phyloP scores from a whole-genome alignment of 1,140 invertebrate genomes.

The Drosophila oshimai region DNA sequence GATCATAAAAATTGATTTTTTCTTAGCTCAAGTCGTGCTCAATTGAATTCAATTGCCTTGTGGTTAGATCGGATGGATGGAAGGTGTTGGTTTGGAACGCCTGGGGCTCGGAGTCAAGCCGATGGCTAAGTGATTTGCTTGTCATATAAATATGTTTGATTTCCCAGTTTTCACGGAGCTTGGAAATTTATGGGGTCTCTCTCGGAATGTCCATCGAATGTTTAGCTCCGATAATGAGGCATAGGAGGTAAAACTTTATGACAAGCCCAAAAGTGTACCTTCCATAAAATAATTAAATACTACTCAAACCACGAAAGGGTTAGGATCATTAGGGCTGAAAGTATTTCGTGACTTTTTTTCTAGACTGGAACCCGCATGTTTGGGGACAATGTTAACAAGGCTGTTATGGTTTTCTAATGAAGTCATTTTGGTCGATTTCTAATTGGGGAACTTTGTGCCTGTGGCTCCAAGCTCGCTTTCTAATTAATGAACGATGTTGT shows the following conservation, averaged over 20 bases:
- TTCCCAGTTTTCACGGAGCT: conserved; percentile 16
- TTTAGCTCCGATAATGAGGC: conserved; percentile 32
- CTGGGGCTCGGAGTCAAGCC: conserved; percentile 12
- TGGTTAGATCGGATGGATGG: conserved; percentile 25
- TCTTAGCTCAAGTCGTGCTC: conserved; percentile 57
- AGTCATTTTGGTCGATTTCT: conserved; percentile 70
- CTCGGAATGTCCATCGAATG: conserved; percentile 13
- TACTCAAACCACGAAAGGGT: conserved; percentile 16
- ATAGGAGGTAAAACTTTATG: conserved; percentile 30
- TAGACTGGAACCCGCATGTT: conserved; percentile 49
- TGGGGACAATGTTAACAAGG: conserved; percentile 69
- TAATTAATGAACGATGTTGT: conserved; percentile 75
- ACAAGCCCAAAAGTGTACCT: conserved; percentile 10
- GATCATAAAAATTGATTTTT: conserved; percentile 78
- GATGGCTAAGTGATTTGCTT: conserved; percentile 66
- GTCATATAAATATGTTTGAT: conserved; percentile 62
- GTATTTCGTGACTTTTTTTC: conserved; percentile 1
- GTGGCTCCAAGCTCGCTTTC: conserved; percentile 49
- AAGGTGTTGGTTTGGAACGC: conserved; percentile 58
- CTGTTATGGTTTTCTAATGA: conserved; percentile 80
- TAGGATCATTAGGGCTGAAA: conserved; percentile 41
- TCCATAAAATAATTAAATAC: conserved; percentile 68
- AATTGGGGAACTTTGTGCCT: conserved; percentile 50
- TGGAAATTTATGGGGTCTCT: conserved; percentile 32
- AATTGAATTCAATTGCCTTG: conserved; percentile 73